phyloP scores from a whole-genome alignment of 37 sponge, comb jelly and placozoan genomes.

The Dysidea cf. avara region DNA sequence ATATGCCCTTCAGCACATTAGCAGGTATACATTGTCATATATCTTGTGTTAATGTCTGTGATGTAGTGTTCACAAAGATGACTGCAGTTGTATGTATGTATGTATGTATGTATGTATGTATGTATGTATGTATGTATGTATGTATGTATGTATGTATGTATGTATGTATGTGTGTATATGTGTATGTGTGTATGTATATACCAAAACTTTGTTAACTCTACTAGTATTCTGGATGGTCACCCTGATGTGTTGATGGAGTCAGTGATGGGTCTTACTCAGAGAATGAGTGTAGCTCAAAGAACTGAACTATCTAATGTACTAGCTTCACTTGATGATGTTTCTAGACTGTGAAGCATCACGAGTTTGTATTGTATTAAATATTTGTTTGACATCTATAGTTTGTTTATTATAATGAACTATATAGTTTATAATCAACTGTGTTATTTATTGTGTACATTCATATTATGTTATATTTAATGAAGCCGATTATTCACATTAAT shows the following conservation, averaged over 20 bases:
- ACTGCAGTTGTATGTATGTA: background rate
- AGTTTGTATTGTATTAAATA: background rate
- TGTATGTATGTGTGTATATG: constrained; percentile 24
- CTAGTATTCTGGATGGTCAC: too few relatives aligned
- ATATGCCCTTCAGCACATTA: background rate
- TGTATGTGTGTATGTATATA: too few relatives aligned
- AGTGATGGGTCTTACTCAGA: too few relatives aligned
- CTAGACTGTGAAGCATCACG: constrained; percentile 4
- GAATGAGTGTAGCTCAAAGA: too few relatives aligned
- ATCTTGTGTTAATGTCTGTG: constrained; percentile 9
- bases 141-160: constrained; percentile 18
- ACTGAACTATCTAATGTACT: constrained; percentile 1
- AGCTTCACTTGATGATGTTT: too few relatives aligned
- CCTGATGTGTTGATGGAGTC: too few relatives aligned
- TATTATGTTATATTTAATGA: too few relatives aligned
- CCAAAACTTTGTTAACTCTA: too few relatives aligned
- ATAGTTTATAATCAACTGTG: too few relatives aligned
- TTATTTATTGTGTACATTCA: too few relatives aligned
- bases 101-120: constrained; percentile 1
- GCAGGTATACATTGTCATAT: constrained; percentile 32
- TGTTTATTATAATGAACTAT: too few relatives aligned
- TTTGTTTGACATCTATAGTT: background rate
- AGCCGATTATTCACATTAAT: too few relatives aligned
- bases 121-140: constrained; percentile 16
- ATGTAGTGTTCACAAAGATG: background rate